Evolutionary conservation across 2,797 vertebrate species (phyloP).

Genomic region (Aeoliscus strigatus): DNA sequence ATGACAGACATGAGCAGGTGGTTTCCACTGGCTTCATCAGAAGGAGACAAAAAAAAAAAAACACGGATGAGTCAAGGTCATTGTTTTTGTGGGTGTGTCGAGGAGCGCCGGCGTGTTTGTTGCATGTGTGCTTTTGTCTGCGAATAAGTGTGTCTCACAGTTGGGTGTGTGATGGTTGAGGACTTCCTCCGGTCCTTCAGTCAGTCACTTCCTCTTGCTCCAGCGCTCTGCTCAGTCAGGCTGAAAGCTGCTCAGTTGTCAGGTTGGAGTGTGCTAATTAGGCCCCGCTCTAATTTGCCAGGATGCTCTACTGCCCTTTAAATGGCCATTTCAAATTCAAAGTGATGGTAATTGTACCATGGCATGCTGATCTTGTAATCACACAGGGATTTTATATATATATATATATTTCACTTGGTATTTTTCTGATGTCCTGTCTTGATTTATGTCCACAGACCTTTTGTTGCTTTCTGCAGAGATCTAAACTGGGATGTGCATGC

Average conservation of each 20-base stretch:
- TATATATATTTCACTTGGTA: conserved; percentile 55
- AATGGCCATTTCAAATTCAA: conserved; percentile 97
- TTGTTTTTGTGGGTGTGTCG: background rate
- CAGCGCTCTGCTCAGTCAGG: conserved; percentile 88
- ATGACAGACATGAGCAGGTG: too few species aligned
- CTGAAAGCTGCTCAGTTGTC: conserved; percentile 91
- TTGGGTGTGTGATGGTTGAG: conserved; percentile 60
- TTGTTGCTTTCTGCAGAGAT: conserved; percentile 68
- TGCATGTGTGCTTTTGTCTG: conserved; percentile 4
- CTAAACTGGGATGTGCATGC: conserved; percentile 69
- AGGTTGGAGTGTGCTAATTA: conserved; percentile 95
- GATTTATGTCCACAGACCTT: conserved; percentile 70
- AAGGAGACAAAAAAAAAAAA: too few species aligned
- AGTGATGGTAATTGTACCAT: conserved; percentile 93
- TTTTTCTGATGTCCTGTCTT: conserved; percentile 62
- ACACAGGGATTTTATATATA: conserved; percentile 74
- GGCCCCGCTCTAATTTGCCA: conserved; percentile 94
- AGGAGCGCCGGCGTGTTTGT: too few species aligned
- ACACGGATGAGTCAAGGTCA: too few species aligned
- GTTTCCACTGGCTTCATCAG: too few species aligned
- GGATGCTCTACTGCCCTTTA: conserved; percentile 94
- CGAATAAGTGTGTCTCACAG: conserved; percentile 47
- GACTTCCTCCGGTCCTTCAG: conserved; percentile 75
- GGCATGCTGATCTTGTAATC: conserved; percentile 91
- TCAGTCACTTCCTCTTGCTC: conserved; percentile 86